phyloP scores from a whole-genome alignment of 2,113 vertebrate species.

The Myiopsitta monachus region DNA sequence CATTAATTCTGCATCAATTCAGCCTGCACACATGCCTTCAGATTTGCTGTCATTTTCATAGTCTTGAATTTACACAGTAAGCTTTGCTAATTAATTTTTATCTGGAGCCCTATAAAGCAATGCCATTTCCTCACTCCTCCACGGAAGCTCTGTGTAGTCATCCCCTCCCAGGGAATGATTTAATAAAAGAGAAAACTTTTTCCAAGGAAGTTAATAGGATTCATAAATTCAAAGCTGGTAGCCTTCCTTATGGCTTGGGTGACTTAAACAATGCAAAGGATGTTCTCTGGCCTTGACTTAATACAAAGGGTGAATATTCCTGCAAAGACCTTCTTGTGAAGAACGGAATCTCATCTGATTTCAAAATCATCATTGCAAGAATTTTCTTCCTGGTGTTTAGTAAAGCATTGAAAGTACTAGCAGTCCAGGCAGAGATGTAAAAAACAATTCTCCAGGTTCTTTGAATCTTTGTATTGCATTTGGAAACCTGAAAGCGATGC shows the following conservation, averaged over 20 bases:
- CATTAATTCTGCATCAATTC: constrained; percentile 6
- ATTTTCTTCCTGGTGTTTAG: not conserved
- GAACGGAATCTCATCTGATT: not conserved
- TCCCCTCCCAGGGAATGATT: constrained; percentile 24
- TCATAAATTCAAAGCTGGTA: constrained; percentile 39
- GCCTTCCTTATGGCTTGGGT: not conserved
- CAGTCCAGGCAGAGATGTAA: not conserved
- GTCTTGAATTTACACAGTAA: constrained; percentile 27
- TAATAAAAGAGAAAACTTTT: constrained; percentile 13
- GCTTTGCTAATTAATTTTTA: constrained; percentile 53
- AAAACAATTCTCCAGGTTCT: not conserved
- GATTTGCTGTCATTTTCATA: constrained; percentile 46
- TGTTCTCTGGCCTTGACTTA: not conserved
- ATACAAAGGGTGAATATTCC: not conserved
- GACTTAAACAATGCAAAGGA: not conserved
- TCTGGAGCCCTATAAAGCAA: not conserved
- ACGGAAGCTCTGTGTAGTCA: not conserved
- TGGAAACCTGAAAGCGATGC: not conserved
- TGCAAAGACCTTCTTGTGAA: not conserved
- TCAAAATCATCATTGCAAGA: not conserved
- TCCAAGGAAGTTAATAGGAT: not conserved
- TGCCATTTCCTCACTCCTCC: not conserved
- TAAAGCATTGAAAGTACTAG: not conserved
- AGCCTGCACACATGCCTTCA: not conserved
- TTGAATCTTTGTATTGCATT: not conserved